These are phyloP conservation scores for Nemurella pictetii DNA, from an alignment of 2,888 invertebrate genomes.

Conservation along the genomic window DNA sequence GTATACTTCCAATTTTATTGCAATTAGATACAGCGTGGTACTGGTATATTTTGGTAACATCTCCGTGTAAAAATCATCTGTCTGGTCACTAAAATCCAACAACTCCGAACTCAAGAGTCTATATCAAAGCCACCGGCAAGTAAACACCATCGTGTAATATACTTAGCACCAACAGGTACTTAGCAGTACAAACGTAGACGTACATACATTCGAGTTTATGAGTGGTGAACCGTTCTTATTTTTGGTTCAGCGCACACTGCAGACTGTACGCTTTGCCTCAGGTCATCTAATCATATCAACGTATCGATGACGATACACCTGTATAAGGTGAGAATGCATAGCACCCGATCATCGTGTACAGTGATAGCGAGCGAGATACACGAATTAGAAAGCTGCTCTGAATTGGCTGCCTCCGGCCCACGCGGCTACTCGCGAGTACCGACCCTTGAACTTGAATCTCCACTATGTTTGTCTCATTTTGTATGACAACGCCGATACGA, in stretches of 20 bases:
- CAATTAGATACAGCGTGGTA: no score
- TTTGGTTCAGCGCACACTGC: not conserved
- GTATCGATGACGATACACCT: not conserved
- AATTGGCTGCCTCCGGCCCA: not conserved
- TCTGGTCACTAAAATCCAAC: no score
- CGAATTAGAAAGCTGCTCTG: not conserved
- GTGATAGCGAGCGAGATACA: not conserved
- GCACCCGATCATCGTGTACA: no score
- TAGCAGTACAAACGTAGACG: no score
- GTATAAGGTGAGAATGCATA: not conserved
- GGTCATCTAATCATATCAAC: not conserved
- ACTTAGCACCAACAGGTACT: not conserved
- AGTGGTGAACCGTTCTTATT: not conserved
- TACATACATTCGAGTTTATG: not conserved
- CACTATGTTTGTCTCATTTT: not conserved
- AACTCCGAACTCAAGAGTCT: no score
- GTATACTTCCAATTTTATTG: no score
- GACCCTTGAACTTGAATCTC: no score
- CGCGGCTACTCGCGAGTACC: not conserved
- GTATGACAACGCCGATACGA: no score
- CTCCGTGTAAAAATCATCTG: no score
- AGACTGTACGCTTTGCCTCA: not conserved
- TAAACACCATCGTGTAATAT: no score
- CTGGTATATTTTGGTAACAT: no score
- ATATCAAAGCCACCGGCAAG: no score